Base-by-base conservation (phyloP, 2,113 vertebrate genomes). In the Stigmatopora argus region DNA sequence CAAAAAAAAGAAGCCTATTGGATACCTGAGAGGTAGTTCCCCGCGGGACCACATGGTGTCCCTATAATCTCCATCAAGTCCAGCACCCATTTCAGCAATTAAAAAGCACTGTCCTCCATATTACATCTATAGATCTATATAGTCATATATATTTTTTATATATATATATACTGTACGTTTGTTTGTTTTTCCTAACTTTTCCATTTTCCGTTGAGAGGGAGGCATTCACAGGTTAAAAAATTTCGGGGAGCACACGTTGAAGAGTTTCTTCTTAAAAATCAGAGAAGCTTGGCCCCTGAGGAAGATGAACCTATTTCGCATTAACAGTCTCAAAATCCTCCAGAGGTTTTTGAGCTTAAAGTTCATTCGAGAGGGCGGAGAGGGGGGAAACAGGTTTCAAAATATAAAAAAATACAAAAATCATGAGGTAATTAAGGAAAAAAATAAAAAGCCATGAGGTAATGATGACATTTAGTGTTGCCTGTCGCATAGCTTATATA, bases 11-110 rank as follows among this genome's bases (percentile, higher is more conserved):
- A 89, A 83, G 84, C 83, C 82, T 78, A 82, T 79, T 86, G 83
- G 77, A 89, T 87, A 88, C 88, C 88, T 89, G 88, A 89, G 88
- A 89, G 86, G 88, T 88, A 87, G 86, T 85, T 87, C 84, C 78
- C 74, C 74, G 65, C 66, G 78, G 80, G 87, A 35, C 80, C 72
- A 71, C 44, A 23, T 55, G 53, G 58, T 73, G 81, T 83, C 81
- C 86, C 70, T 44, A 21, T 59, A 82, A 83, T 83, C 78, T 83
- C 86, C 79, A 73, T 65, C 73, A 76, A 80, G 75, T 79, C 75
- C 77, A 72, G 73, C 71, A 78, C 69, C 69, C 38, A 18, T 74
- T 73, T 74, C 4, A 44, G 72, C 75, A 75, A 18, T 65, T 78
- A 61, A 59, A 59, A 80, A 77, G 75, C 44, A 55, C 75, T 62